phyloP scores from a whole-genome alignment of 2,797 vertebrate species.

The Pangasius sanitwongsei region DNA sequence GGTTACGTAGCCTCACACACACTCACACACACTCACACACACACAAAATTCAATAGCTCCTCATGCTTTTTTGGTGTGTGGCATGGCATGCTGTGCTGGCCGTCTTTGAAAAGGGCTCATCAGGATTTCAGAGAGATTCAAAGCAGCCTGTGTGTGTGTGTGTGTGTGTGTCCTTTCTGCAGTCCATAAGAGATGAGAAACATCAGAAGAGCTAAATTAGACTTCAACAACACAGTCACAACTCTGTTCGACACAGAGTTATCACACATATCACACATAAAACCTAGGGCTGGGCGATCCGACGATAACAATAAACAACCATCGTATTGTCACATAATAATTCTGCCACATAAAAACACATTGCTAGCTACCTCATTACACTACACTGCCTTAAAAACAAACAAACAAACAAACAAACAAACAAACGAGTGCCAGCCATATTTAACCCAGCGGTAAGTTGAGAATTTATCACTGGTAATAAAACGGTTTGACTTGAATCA shows the following conservation, averaged over 20 bases:
- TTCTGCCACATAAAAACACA: not conserved
- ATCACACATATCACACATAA: not conserved
- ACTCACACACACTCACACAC: constrained; percentile 46
- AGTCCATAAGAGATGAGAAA: not conserved
- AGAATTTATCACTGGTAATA: not conserved
- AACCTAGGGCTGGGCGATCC: not conserved
- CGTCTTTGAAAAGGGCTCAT: constrained; percentile 50
- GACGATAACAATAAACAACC: not conserved
- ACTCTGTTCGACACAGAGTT: not conserved
- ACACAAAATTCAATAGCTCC: constrained; percentile 47
- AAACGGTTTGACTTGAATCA: not conserved
- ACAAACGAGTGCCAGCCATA: not conserved
- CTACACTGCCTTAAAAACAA: not conserved
- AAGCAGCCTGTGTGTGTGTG: constrained; percentile 35
- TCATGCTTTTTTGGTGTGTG: constrained; percentile 28
- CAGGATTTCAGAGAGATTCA: constrained; percentile 33
- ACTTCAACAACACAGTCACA: constrained; percentile 6
- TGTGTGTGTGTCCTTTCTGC: not conserved
- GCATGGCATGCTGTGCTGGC: constrained; percentile 39
- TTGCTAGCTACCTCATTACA: not conserved
- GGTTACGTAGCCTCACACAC: constrained; percentile 23
- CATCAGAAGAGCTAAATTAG: not conserved
- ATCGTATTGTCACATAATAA: not conserved
- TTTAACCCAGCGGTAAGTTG: not conserved
- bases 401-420: not conserved